Evolutionary conservation across 2,113 vertebrate genomes (phyloP), one percentile per base, ranked within the genome.

Genomic region (Cephalopholis sonnerati): DNA sequence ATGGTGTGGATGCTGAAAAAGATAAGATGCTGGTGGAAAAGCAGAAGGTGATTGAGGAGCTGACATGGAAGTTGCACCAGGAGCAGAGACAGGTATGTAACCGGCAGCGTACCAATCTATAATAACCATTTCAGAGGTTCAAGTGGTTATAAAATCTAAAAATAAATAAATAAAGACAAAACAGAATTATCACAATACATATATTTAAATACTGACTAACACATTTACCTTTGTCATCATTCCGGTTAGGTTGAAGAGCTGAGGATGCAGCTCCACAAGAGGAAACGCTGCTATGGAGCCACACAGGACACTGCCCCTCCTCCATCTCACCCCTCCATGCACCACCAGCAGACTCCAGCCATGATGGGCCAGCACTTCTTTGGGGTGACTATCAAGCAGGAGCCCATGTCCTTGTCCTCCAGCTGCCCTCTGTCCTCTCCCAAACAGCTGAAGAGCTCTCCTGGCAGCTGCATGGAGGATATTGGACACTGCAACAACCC

Each of bases 21-120:
- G 98, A 99, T 92, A 99, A 99, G 90, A 99, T 99, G 98, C 93
- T 99, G 85, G 97, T 99, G 84, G 98, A 99, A 88, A 99, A 99
- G 93, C 98, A 99, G 92, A 99, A 99, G 86, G 97, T 99, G 84
- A 99, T 99, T 59, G 98, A 99, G 17, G 98, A 99, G 80, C 95
- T 99, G 87, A 99, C 97, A 0, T 99, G 98, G 98, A 99, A 98
- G 83, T 95, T 99, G 59, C 97, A 98, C 90, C 97, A 97, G 81
- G 98, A 99, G 79, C 98, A 99, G 90, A 94, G 97, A 93, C 98
- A 99, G 81, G 98, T 99, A 86, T 96, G 84, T 29, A 32, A 41
- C 1, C 0, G 29, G 57, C 44, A 36, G 53, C 3, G 10, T 54
- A 0, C 41, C 67, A 18, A 25, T 44, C 41, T 44, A 44, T 9